Evolutionary conservation across 2,113 vertebrate species (phyloP).

Genomic region (Apaloderma vittatum): DNA sequence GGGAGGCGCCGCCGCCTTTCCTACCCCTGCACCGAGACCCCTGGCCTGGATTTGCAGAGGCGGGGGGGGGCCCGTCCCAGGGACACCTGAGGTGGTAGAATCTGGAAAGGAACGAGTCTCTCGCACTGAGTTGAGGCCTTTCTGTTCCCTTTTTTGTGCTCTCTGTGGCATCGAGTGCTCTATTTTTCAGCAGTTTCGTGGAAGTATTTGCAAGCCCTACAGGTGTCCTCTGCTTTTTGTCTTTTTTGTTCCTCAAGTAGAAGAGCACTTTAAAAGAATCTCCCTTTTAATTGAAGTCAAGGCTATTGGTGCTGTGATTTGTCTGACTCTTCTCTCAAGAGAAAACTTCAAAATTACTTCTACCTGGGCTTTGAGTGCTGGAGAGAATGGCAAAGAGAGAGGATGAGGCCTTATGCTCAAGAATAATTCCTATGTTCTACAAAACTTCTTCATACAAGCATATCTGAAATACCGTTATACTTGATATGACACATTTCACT

Average conservation of each 20-base stretch:
- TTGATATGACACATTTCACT: neutral
- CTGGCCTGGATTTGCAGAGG: too few relatives aligned
- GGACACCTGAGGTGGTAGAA: fast-evolving
- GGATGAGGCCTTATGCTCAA: neutral
- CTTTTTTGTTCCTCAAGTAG: neutral
- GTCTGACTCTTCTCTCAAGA: neutral
- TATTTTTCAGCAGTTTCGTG: neutral
- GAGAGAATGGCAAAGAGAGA: neutral
- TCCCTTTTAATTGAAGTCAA: neutral
- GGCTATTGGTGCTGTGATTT: neutral
- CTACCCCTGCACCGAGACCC: neutral
- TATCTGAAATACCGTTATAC: neutral
- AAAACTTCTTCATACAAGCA: neutral
- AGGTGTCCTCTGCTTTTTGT: neutral
- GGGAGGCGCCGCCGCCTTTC: fast-evolving
- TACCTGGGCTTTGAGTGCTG: neutral
- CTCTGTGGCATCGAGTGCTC: fast-evolving
- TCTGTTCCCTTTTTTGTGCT: neutral
- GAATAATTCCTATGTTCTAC: neutral
- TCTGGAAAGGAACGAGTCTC: neutral
- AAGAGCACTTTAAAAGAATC: neutral
- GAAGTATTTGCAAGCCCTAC: too few relatives aligned
- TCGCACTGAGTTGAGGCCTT: fast-evolving
- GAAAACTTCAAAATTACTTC: neutral
- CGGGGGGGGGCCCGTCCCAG: fast-evolving